Evolutionary conservation across 1,140 invertebrate genomes (phyloP).

Genomic region (Drosophila elegans): DNA sequence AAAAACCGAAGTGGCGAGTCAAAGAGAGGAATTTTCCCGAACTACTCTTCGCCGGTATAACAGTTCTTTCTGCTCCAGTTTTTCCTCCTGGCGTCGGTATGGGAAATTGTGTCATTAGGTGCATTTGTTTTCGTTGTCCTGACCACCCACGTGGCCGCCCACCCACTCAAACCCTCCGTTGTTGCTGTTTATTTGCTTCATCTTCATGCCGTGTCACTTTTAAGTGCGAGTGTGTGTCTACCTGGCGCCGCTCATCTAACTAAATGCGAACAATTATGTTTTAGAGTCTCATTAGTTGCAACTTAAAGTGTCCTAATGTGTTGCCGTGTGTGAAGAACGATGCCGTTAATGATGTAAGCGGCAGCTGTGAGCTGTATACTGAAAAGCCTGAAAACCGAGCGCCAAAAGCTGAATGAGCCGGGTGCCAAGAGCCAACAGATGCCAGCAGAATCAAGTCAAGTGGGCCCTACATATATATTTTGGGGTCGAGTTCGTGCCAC

Average conservation of each 20-base stretch:
- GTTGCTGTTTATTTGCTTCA: conserved; percentile 63
- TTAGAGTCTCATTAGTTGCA: conserved; percentile 81
- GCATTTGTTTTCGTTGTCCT: conserved; percentile 81
- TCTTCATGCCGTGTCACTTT: conserved; percentile 70
- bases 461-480: conserved; percentile 40
- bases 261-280: conserved; percentile 83
- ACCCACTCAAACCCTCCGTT: conserved; percentile 14
- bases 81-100: conserved; percentile 25
- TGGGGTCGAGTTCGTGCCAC: conserved; percentile 67
- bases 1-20: conserved; percentile 13
- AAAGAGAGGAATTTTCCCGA: conserved; percentile 15
- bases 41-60: conserved; percentile 64
- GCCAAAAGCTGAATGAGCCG: conserved; percentile 30
- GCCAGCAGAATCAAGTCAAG: conserved; percentile 48
- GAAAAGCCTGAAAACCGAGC: conserved; percentile 32
- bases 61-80: conserved; percentile 62
- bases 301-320: conserved; percentile 75
- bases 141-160: conserved; percentile 17
- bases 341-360: conserved; percentile 81
- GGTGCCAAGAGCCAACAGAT: conserved; percentile 17
- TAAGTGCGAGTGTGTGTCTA: conserved; percentile 49
- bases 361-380: conserved; percentile 38
- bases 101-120: conserved; percentile 81
- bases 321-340: conserved; percentile 72
- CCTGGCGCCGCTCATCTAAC: conserved; percentile 61